phyloP scores from a whole-genome alignment of 2,888 invertebrate species.

The Latheticus oryzae region DNA sequence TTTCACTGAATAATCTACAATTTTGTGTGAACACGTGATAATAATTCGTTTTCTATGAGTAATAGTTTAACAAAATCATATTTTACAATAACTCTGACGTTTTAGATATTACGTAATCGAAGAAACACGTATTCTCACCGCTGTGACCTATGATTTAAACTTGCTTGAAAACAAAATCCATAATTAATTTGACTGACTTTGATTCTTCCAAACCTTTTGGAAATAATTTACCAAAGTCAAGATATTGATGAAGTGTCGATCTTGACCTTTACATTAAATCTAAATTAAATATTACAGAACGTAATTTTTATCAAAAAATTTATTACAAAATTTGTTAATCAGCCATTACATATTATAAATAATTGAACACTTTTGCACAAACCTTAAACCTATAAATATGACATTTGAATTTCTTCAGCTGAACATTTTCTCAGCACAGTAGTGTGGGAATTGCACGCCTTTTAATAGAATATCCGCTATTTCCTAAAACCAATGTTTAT shows the following conservation, averaged over 20 bases:
- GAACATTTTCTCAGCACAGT: constrained; percentile 78
- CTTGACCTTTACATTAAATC: constrained; percentile 32
- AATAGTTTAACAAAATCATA: background rate
- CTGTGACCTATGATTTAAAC: constrained; percentile 4
- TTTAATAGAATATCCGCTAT: constrained; percentile 75
- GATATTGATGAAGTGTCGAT: no score
- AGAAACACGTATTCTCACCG: no score
- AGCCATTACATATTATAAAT: constrained; percentile 22
- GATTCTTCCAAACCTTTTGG: constrained; percentile 19
- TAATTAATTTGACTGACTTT: constrained; percentile 23
- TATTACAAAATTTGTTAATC: constrained; percentile 23
- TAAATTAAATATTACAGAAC: no score
- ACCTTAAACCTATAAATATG: constrained; percentile 26
- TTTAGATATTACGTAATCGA: constrained; percentile 10
- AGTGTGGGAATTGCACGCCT: constrained; percentile 78
- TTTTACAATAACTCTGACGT: constrained; percentile 2
- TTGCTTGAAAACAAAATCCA: constrained; percentile 4
- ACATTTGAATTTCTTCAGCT: constrained; percentile 19
- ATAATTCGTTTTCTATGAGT: no score
- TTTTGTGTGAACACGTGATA: no score
- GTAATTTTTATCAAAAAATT: constrained; percentile 33
- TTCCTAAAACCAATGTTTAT: constrained; percentile 67
- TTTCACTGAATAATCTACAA: no score
- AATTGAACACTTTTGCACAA: constrained; percentile 29
- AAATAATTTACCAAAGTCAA: no score